A percentile compares a stretch with the other conserved stretches of the same genome.
Evolutionary conservation across 2,797 vertebrate species (phyloP).

Genomic region (Cynodonichthys magdalenae): DNA sequence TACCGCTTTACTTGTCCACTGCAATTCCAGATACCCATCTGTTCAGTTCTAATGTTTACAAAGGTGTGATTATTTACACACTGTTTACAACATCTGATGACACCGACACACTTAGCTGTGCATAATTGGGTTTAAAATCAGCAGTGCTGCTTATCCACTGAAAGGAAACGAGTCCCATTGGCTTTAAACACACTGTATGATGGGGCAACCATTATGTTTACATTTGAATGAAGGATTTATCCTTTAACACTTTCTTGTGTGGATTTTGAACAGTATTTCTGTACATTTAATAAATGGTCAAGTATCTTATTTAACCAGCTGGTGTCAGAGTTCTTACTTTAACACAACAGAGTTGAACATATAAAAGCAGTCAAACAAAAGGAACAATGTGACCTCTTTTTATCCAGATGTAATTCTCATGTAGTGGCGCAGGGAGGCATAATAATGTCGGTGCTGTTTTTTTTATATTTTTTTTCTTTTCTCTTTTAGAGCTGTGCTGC

Average conservation of each 20-base stretch:
- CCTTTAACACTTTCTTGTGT: conserved; percentile 68
- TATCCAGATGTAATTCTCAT: conserved; percentile 41
- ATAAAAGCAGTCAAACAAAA: not conserved
- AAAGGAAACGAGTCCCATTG: conserved; percentile 38
- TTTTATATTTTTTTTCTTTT: no score
- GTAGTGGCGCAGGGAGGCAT: conserved; percentile 38
- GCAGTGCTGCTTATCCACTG: conserved; percentile 49
- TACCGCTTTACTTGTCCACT: conserved; percentile 48
- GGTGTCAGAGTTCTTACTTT: conserved; percentile 55
- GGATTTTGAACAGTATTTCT: conserved; percentile 79
- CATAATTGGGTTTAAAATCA: conserved; percentile 46
- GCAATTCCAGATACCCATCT: conserved; percentile 45
- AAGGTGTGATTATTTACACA: conserved; percentile 42
- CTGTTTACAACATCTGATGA: conserved; percentile 58
- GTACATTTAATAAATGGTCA: conserved; percentile 84
- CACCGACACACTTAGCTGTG: conserved; percentile 59
- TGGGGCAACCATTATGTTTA: conserved; percentile 69
- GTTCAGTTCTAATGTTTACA: conserved; percentile 69
- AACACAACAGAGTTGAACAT: conserved; percentile 1
- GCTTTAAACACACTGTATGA: conserved; percentile 43
- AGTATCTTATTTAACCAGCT: conserved; percentile 68
- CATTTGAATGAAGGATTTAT: conserved; percentile 62
- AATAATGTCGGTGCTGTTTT: conserved; percentile 9
- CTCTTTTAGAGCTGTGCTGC: not conserved
- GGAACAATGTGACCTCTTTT: conserved; percentile 1